These are phyloP conservation scores for Meteorus sp. DNA, from an alignment of 1,140 invertebrate genomes.

Conservation along the genomic window DNA sequence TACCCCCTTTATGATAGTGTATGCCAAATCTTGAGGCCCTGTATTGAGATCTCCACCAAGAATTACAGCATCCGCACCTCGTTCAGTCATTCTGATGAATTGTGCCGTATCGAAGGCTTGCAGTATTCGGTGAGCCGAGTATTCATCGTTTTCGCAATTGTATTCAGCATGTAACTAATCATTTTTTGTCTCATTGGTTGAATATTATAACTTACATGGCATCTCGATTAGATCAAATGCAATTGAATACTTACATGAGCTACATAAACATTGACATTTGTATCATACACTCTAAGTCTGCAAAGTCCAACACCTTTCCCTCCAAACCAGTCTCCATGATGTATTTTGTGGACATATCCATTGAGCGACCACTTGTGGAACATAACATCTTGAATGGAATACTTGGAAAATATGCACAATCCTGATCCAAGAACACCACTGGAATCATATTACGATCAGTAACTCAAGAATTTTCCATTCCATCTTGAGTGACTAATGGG, in stretches of 20 bases:
- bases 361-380: slow-evolving; percentile 94
- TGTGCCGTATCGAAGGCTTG: slow-evolving; percentile 94
- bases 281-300: slow-evolving; percentile 68
- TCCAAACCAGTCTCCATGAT: slow-evolving; percentile 98
- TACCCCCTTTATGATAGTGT: slow-evolving; percentile 64
- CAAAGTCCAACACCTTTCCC: slow-evolving; percentile 95
- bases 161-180: slow-evolving; percentile 94
- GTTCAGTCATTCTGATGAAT: slow-evolving; percentile 84
- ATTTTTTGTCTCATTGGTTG: not conserved
- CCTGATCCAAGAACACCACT: slow-evolving; percentile 93
- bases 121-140: slow-evolving; percentile 83
- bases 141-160: slow-evolving; percentile 81
- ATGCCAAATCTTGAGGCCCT: slow-evolving; percentile 83
- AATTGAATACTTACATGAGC: slow-evolving; percentile 79
- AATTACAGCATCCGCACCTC: slow-evolving; percentile 77
- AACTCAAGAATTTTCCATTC: too few relatives aligned
- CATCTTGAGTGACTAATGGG: not conserved
- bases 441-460: slow-evolving; percentile 30
- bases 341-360: slow-evolving; percentile 94
- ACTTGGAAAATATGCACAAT: slow-evolving; percentile 86
- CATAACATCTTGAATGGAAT: slow-evolving; percentile 84
- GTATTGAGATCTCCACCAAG: slow-evolving; percentile 93
- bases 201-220: not conserved
- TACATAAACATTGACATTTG: slow-evolving; percentile 82
- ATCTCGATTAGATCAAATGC: too few relatives aligned